A percentile compares a stretch with the other conserved stretches of the same genome.
Conservation (phyloP, 2,888 invertebrate species). For the Orthonevra nobilis region DNA sequence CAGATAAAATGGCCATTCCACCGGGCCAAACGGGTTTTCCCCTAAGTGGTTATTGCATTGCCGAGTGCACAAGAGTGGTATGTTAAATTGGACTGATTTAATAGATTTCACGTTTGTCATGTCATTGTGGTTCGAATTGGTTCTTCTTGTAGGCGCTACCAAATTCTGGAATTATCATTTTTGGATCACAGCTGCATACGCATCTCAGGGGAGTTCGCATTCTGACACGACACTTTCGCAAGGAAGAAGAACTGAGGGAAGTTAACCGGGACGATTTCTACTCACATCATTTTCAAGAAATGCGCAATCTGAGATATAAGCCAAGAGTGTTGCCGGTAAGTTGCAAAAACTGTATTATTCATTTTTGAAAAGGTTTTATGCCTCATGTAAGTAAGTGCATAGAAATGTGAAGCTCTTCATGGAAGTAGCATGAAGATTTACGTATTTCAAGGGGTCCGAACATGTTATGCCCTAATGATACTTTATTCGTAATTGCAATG, state of each 20-base stretch:
- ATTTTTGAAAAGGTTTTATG: not conserved
- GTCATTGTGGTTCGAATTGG: slow-evolving; percentile 24
- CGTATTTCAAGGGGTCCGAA: too few relatives aligned
- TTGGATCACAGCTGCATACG: slow-evolving; percentile 98
- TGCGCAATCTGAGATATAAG: slow-evolving; percentile 89
- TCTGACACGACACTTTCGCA: slow-evolving; percentile 91
- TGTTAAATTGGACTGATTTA: slow-evolving; percentile 73
- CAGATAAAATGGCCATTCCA: slow-evolving; percentile 99
- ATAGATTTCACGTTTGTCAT: slow-evolving; percentile 4
- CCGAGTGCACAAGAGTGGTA: slow-evolving; percentile 95
- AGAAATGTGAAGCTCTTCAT: too few relatives aligned
- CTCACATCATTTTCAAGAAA: slow-evolving; percentile 99
- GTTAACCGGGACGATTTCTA: slow-evolving; percentile 97
- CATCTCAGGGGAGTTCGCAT: slow-evolving; percentile 94
- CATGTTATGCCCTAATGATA: too few relatives aligned
- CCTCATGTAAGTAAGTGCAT: too few relatives aligned
- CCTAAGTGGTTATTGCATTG: slow-evolving; percentile 93
- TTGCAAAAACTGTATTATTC: not conserved
- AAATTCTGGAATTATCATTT: slow-evolving; percentile 91
- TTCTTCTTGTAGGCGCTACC: slow-evolving; percentile 85
- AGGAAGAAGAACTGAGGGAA: slow-evolving; percentile 89
- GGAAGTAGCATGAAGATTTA: too few relatives aligned
- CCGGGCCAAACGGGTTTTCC: slow-evolving; percentile 89
- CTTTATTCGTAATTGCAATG: too few relatives aligned
- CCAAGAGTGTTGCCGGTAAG: slow-evolving; percentile 90